These are phyloP conservation scores for Dryocosmus kuriphilus DNA, from an alignment of 2,888 invertebrate genomes.

Conservation along the genomic window DNA sequence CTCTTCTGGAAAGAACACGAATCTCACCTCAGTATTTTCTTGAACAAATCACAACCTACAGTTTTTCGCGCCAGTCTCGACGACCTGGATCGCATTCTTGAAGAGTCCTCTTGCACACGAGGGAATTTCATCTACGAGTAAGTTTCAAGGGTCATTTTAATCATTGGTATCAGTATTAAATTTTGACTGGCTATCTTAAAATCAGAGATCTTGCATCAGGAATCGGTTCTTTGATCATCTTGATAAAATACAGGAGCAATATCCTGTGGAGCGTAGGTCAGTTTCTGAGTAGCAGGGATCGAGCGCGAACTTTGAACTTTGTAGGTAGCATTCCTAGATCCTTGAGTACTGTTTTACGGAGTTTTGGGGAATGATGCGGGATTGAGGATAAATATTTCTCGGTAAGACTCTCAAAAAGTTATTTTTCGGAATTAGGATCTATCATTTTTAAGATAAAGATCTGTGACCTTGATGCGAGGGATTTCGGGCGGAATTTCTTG, in stretches of 20 bases:
- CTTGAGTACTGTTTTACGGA: neutral
- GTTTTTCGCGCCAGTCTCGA: conserved; percentile 55
- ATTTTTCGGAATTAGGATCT: too few species aligned
- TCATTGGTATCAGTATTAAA: neutral
- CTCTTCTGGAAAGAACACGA: neutral
- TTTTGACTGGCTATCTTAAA: neutral
- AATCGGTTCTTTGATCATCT: neutral
- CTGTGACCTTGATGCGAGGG: neutral
- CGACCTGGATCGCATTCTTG: conserved; percentile 49
- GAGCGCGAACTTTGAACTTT: neutral
- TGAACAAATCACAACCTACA: conserved; percentile 62
- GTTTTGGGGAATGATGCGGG: neutral
- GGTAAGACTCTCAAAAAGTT: neutral
- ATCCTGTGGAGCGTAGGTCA: neutral
- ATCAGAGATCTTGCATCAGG: neutral
- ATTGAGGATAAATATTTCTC: neutral
- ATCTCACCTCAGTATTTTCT: conserved; percentile 67
- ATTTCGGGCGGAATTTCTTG: neutral
- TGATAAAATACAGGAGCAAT: neutral
- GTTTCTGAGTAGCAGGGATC: neutral
- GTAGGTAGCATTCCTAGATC: neutral
- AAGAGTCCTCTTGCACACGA: neutral
- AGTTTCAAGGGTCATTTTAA: neutral
- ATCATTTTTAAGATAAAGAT: neutral
- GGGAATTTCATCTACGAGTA: conserved; percentile 8